These are phyloP conservation scores for Scaptomyza polygonia DNA, from an alignment of 2,888 invertebrate species.

Conservation along the genomic window DNA sequence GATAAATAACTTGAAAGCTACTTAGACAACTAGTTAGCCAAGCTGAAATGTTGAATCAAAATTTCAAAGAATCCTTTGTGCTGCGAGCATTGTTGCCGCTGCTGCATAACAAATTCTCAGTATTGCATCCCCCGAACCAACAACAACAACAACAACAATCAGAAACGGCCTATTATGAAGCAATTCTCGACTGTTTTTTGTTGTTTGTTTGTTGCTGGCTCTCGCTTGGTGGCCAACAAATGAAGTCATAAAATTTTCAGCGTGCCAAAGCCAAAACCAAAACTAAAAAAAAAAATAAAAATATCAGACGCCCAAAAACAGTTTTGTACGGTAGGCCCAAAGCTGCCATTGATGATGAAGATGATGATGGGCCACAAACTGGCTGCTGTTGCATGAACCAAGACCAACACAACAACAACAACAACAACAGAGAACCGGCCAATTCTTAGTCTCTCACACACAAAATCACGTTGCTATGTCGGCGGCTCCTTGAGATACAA, in stretches of 20 bases:
- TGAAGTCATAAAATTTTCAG: constrained; percentile 81
- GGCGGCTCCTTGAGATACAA: constrained; percentile 76
- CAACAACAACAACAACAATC: constrained; percentile 23
- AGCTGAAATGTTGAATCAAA: constrained; percentile 59
- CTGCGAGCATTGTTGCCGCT: constrained; percentile 64
- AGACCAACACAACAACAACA: neutral
- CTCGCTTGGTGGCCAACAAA: constrained; percentile 77
- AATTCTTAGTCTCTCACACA: constrained; percentile 42
- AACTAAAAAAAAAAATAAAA: neutral
- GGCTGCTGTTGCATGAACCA: constrained; percentile 31
- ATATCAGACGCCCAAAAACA: constrained; percentile 29
- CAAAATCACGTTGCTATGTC: constrained; percentile 48
- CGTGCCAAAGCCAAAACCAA: constrained; percentile 68
- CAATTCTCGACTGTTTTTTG: constrained; percentile 48
- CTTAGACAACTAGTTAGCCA: constrained; percentile 54
- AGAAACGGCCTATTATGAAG: constrained; percentile 65
- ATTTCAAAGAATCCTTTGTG: constrained; percentile 75
- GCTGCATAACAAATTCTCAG: constrained; percentile 68
- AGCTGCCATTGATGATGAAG: constrained; percentile 76
- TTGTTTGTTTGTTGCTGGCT: constrained; percentile 19
- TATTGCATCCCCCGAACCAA: constrained; percentile 56
- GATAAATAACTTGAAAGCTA: constrained; percentile 1
- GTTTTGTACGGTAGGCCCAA: constrained; percentile 73
- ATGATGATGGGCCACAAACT: constrained; percentile 68
- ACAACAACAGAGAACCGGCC: constrained; percentile 14